phyloP scores from a whole-genome alignment of 2,888 invertebrate genomes.

The Aspidiotus destructor region DNA sequence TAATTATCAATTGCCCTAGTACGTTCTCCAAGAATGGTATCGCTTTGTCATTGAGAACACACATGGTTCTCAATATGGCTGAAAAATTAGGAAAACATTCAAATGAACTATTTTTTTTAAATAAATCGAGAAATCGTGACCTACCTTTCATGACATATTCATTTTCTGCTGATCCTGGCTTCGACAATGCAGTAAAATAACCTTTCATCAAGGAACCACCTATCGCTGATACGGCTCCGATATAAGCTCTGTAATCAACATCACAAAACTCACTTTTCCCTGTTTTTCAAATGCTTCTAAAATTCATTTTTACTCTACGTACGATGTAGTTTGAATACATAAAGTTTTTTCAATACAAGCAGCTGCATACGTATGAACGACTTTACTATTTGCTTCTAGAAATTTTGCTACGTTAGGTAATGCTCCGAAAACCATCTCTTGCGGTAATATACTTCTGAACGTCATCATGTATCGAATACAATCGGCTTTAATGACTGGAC shows the following conservation, averaged over 20 bases:
- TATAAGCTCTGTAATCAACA: slow-evolving; percentile 37
- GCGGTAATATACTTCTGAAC: slow-evolving; percentile 80
- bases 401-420: slow-evolving; percentile 72
- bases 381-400: slow-evolving; percentile 64
- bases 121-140: slow-evolving; percentile 11
- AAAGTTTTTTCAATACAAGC: slow-evolving; percentile 82
- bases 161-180: slow-evolving; percentile 74
- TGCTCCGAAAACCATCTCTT: slow-evolving; percentile 61
- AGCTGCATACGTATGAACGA: slow-evolving; percentile 92
- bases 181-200: slow-evolving; percentile 64
- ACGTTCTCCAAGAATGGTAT: slow-evolving; percentile 71
- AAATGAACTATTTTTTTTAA: slow-evolving; percentile 25
- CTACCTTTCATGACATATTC: slow-evolving; percentile 94
- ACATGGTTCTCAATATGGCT: slow-evolving; percentile 85
- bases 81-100: slow-evolving; percentile 38
- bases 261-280: neutral
- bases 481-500: slow-evolving; percentile 90
- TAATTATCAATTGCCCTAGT: slow-evolving; percentile 72
- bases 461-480: slow-evolving; percentile 94
- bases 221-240: slow-evolving; percentile 55
- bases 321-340: slow-evolving; percentile 49
- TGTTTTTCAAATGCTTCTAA: neutral
- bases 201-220: slow-evolving; percentile 60
- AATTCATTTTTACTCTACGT: slow-evolving; percentile 8
- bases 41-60: slow-evolving; percentile 67